These are phyloP conservation scores for Phoxinus dragarum DNA, from an alignment of 2,797 vertebrate genomes.

Conservation along the genomic window DNA sequence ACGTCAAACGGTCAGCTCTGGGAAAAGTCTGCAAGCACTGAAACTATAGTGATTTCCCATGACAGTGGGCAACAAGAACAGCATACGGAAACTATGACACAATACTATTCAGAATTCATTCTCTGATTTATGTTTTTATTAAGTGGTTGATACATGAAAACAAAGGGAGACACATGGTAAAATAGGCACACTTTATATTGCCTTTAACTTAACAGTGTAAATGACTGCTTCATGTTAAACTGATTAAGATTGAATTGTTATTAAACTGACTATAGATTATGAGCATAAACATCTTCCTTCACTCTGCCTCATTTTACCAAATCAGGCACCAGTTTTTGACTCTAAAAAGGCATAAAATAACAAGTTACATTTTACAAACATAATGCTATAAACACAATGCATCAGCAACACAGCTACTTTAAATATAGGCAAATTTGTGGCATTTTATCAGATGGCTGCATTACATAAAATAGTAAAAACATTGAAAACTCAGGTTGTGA, in stretches of 20 bases:
- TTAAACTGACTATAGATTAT: background rate
- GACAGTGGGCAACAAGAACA: background rate
- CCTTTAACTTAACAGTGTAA: background rate
- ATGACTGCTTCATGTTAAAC: background rate
- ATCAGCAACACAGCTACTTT: slow-evolving; percentile 8
- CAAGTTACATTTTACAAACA: background rate
- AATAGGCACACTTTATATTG: background rate
- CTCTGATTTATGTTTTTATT: background rate
- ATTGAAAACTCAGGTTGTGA: background rate
- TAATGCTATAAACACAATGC: background rate
- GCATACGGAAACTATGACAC: background rate
- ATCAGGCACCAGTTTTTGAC: background rate
- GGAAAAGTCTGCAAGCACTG: background rate
- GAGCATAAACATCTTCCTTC: background rate
- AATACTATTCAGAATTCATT: background rate
- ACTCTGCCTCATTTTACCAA: background rate
- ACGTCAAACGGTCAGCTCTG: slow-evolving; percentile 10
- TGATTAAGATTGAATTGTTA: background rate
- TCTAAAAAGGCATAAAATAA: background rate
- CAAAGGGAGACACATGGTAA: background rate
- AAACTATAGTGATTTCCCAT: background rate
- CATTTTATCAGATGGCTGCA: background rate
- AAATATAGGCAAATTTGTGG: background rate
- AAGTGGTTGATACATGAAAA: background rate
- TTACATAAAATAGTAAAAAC: background rate